A percentile compares a stretch with the other conserved stretches of the same genome.
Evolutionary conservation across 2,797 vertebrate genomes (phyloP).

Genomic region (Coregonus suidteri): DNA sequence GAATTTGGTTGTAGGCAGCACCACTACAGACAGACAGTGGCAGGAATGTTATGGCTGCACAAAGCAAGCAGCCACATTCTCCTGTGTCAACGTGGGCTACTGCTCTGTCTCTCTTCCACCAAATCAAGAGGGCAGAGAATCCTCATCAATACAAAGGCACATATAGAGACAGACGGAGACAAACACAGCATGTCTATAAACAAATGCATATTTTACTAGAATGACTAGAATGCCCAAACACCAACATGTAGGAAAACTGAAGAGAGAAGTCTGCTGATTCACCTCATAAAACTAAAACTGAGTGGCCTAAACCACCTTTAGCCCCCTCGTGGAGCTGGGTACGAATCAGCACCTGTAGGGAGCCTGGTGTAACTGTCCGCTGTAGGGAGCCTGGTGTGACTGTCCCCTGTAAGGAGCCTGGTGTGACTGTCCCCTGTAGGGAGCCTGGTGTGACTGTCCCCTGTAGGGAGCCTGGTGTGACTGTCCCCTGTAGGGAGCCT

Average conservation of each 20-base stretch:
- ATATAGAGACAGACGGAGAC: not conserved
- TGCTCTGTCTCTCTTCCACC: not conserved
- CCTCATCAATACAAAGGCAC: not conserved
- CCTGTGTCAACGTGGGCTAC: not conserved
- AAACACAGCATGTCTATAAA: not conserved
- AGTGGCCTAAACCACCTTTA: no score
- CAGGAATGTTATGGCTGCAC: not conserved
- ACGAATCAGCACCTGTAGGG: no score
- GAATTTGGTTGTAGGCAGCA: not conserved
- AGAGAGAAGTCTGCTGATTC: not conserved
- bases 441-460: no score
- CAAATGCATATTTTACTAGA: not conserved
- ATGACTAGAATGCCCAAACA: not conserved
- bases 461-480: no score
- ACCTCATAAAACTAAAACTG: no score
- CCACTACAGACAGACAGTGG: not conserved
- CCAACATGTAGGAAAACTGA: not conserved
- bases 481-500: no score
- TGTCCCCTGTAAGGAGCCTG: no score
- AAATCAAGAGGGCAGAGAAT: not conserved
- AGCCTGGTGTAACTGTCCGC: no score
- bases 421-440: no score
- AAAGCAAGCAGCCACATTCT: not conserved
- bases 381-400: no score
- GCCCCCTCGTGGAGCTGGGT: no score